Evolutionary conservation across 2,113 vertebrate species (phyloP).

Genomic region (Cochlearius cochlearius): DNA sequence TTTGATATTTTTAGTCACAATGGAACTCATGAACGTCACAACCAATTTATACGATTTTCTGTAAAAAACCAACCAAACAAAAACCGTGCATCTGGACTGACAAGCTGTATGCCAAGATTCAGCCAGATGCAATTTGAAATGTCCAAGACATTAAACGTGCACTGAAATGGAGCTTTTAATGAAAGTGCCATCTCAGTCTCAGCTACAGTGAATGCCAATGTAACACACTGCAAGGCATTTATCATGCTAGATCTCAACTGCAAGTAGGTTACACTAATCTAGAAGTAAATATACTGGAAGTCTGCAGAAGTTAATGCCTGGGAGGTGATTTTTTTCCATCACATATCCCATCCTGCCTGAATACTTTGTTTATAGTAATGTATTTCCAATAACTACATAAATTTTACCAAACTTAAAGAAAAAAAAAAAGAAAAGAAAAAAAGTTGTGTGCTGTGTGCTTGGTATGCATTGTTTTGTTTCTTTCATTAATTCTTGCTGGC

Average conservation of each 20-base stretch:
- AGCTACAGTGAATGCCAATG: background rate
- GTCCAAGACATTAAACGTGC: conserved; percentile 49
- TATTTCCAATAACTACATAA: conserved; percentile 26
- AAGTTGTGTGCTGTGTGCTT: conserved; percentile 76
- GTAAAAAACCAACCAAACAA: background rate
- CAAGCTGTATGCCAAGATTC: conserved; percentile 67
- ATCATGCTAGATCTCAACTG: background rate
- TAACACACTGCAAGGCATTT: background rate
- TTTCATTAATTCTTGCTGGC: conserved; percentile 97
- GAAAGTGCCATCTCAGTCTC: conserved; percentile 6
- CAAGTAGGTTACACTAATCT: background rate
- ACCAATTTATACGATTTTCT: background rate
- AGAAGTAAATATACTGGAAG: background rate
- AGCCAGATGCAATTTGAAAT: conserved; percentile 68
- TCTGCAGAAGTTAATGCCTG: background rate
- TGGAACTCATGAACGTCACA: background rate
- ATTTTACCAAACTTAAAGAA: conserved; percentile 67
- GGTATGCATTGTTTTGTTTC: conserved; percentile 94
- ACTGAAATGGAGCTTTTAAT: conserved; percentile 17
- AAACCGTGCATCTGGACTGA: conserved; percentile 59
- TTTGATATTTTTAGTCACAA: conserved; percentile 33
- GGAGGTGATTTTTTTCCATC: background rate
- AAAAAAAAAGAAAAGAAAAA: background rate
- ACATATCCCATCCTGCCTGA: background rate
- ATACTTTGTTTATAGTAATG: background rate